Base-by-base conservation (phyloP, 1,140 invertebrate genomes). In the Leptinotarsa undecemlineata region DNA sequence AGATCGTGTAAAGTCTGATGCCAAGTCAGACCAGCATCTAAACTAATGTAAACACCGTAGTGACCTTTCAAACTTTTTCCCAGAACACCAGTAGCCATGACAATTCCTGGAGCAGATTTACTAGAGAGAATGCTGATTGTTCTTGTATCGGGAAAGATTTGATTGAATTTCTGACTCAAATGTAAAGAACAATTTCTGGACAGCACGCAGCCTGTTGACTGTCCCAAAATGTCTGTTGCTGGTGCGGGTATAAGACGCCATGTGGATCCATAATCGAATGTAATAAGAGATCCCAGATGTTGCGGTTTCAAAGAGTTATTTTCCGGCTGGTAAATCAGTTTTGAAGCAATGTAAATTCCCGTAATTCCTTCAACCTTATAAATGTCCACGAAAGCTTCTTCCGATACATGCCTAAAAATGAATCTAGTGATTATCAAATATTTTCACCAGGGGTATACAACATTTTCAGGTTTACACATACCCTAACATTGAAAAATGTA, bases 341-440 rank as follows among this genome's bases (percentile, higher is more conserved):
- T 92, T 0, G 94, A 96, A 1, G 94, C 95, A 76, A 97, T 96
- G 84, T 96, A 97, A 71, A 97, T 93, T 4, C 96, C 96, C 26
- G 91, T 88, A 15, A 98, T 83, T 11, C 95, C 95, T 82, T 94
- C 91, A 0, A 98, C 93, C 84, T 93, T 94, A 81, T 96, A 94
- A 1, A 98, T 83, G 82, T 97, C 96, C n/a, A 93, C 93, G 87
- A 97, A 97, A 13, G 92, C 84, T 76, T 95, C 92, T 69, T 94
- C 91, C 2, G 91, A 88, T 13, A 94, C 90, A 72, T 92, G 92
- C 80, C 93, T 95, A 83, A 17, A 85, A 82, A 81, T 33, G 73
- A 71, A 71, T n/a, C 6, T n/a, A 11, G 33, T n/a, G 13, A 19
- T 62, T 13, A 21, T 62, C 2, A 62, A 62, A 62, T 14, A 62